Evolutionary conservation across 2,888 invertebrate genomes (phyloP), one percentile per base, ranked within the genome.

Genomic region (Poecilus cupreus): DNA sequence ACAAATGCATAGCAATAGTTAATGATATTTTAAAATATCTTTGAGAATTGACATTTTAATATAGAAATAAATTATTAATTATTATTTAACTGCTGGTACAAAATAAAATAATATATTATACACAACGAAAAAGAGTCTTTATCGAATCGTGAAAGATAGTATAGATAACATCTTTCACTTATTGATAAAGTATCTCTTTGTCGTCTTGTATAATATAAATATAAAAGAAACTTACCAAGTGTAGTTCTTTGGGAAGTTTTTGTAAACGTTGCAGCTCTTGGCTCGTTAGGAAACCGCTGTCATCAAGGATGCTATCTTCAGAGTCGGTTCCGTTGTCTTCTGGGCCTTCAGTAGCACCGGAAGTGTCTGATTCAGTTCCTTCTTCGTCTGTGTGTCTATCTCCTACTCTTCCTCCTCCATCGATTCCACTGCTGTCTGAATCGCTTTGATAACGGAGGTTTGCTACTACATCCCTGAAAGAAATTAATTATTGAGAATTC

Each of bases 241-340:
- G 90, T 76, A 92, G 87, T 80, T 91, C 91, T 86, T 92, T 91
- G 10, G 92, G 92, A 80, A 92, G 86, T 86, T 91, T 91, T 85
- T 92, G 91, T 82, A 92, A 85, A 84, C 91, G 89, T 83, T 89
- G 88, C 60, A 89, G 83, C 83, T 89, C 89, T 70, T 89, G 89
- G 83, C 87, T 89, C 4, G 89, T 89, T n/a, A 89, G 83, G 83
- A 89, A 89, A 83, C 96, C 92, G 87, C 97, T 97, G 78, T 95
- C 93, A 86, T 96, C 96, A 82, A 95, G 94, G 83, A 96, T 96
- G 85, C 94, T 94, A 86, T 94, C 92, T 83, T 92, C 91, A 2
- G 91, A 91, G 80, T 90, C 90, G 54, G 90, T 90, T 13, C 89
- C 90, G 68, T 90, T 89, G 81, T 94, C 93, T 87, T 95, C 94